These are phyloP conservation scores for Schrankia costaestrigalis DNA, from an alignment of 2,888 invertebrate genomes.

Conservation along the genomic window DNA sequence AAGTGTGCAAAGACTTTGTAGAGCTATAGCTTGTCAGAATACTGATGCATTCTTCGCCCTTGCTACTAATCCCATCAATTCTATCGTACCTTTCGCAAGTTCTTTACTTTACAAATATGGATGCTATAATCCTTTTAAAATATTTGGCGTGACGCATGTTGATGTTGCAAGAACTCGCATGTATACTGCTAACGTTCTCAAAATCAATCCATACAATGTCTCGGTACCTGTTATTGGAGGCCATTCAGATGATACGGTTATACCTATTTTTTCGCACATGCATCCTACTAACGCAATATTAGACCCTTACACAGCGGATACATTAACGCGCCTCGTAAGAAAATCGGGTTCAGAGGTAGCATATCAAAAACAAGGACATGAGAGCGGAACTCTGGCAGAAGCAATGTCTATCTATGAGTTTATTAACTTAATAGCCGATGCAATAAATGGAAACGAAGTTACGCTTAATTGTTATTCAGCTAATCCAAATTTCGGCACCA, in stretches of 20 bases:
- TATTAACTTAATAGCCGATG: slow-evolving; percentile 45
- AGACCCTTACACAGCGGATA: slow-evolving; percentile 43
- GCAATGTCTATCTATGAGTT: slow-evolving; percentile 60
- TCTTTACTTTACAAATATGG: slow-evolving; percentile 44
- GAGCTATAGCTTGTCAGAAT: slow-evolving; percentile 46
- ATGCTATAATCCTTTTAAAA: slow-evolving; percentile 51
- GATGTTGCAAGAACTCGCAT: slow-evolving; percentile 47
- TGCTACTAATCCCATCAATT: slow-evolving; percentile 57
- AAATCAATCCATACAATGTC: slow-evolving; percentile 39
- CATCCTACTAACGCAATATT: slow-evolving; percentile 38
- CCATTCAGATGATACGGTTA: slow-evolving; percentile 57
- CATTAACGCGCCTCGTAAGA: slow-evolving; percentile 49
- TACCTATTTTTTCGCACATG: slow-evolving; percentile 60
- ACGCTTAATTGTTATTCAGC: slow-evolving; percentile 47
- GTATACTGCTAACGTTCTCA: slow-evolving; percentile 40
- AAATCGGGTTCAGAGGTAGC: slow-evolving; percentile 53
- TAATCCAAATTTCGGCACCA: slow-evolving; percentile 57
- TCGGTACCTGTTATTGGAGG: slow-evolving; percentile 59
- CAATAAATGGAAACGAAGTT: slow-evolving; percentile 43
- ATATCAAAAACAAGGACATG: slow-evolving; percentile 44
- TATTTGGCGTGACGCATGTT: slow-evolving; percentile 59
- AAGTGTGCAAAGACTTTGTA: slow-evolving; percentile 44
- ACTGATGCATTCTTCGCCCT: slow-evolving; percentile 53
- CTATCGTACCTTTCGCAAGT: slow-evolving; percentile 56
- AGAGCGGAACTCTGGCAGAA: slow-evolving; percentile 46